phyloP scores from a whole-genome alignment of 2,797 vertebrate species.

The Tapera naevia region DNA sequence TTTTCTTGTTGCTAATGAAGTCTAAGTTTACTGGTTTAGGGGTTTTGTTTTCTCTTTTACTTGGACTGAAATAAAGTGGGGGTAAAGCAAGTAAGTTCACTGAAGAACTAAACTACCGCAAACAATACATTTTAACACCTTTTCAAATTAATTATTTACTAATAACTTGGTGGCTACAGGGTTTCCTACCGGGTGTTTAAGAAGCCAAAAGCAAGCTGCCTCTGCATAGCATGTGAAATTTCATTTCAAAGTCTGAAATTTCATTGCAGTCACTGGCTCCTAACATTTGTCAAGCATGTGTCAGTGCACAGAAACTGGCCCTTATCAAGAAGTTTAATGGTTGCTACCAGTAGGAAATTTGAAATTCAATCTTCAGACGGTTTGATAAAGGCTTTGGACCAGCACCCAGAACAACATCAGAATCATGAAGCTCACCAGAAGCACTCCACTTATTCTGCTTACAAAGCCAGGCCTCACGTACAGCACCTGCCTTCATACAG shows the following conservation, averaged over 20 bases:
- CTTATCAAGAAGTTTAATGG: neutral
- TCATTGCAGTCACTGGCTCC: neutral
- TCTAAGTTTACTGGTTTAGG: neutral
- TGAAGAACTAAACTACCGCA: neutral
- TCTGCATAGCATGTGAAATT: neutral
- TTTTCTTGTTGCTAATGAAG: neutral
- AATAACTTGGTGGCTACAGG: neutral
- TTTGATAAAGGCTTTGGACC: neutral
- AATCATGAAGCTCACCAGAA: neutral
- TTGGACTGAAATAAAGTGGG: neutral
- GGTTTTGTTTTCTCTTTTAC: neutral
- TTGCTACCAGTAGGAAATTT: neutral
- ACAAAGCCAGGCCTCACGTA: neutral
- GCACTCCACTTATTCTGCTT: neutral
- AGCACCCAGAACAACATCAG: neutral
- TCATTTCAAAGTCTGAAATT: neutral
- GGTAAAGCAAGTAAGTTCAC: neutral
- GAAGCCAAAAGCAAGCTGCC: neutral
- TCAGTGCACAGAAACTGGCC: neutral
- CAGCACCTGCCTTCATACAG: neutral
- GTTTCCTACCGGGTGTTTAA: neutral
- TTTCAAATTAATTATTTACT: neutral
- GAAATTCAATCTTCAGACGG: neutral
- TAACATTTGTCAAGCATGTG: neutral
- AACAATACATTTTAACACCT: neutral